Percentiles rank a stretch among this genome's conserved stretches.
These are phyloP conservation scores for Pyralis farinalis DNA, from an alignment of 2,888 invertebrate genomes.

Conservation along the genomic window DNA sequence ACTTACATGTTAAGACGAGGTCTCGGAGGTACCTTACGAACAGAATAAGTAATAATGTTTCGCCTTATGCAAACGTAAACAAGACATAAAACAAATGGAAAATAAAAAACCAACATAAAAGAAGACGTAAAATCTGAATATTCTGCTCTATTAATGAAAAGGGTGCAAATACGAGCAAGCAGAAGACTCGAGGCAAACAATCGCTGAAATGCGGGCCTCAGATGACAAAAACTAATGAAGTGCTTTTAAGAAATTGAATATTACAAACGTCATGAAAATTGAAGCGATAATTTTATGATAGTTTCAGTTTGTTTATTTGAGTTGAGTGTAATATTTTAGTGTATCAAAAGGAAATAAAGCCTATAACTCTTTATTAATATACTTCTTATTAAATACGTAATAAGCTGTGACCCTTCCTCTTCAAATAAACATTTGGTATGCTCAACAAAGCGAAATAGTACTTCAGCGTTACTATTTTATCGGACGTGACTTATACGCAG, in stretches of 20 bases:
- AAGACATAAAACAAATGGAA: constrained; percentile 13
- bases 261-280: constrained; percentile 20
- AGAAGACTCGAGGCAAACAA: constrained; percentile 47
- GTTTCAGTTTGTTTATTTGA: too few species aligned
- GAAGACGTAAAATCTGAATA: constrained; percentile 30
- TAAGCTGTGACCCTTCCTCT: too few species aligned
- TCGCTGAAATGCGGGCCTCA: constrained; percentile 57
- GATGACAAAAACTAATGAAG: constrained; percentile 66
- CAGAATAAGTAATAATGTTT: too few species aligned
- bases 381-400: too few species aligned
- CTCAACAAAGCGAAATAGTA: too few species aligned
- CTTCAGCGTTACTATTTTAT: too few species aligned
- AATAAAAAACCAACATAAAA: constrained; percentile 23
- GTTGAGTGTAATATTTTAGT: too few species aligned
- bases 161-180: constrained; percentile 19
- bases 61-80: constrained; percentile 9
- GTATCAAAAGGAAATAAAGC: too few species aligned
- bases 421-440: too few species aligned
- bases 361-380: too few species aligned
- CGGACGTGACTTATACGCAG: too few species aligned
- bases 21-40: background rate
- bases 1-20: background rate
- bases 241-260: constrained; percentile 69
- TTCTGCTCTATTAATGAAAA: constrained; percentile 44
- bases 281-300: too few species aligned